Evolutionary conservation across 2,113 vertebrate genomes (phyloP).

Genomic region (Oreochromis niloticus): DNA sequence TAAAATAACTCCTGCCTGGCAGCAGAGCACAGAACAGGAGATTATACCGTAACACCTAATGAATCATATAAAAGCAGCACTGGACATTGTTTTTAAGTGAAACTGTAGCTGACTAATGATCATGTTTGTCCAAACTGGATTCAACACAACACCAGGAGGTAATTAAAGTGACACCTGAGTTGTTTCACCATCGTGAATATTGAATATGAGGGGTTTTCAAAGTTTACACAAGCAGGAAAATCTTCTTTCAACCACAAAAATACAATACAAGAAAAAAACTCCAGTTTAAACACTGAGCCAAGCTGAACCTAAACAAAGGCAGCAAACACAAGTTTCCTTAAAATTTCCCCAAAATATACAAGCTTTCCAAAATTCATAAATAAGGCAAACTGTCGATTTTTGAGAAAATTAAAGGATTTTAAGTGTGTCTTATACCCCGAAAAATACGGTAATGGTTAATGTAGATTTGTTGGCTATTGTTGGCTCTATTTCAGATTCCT

Average conservation of each 20-base stretch:
- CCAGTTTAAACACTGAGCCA: too few species aligned
- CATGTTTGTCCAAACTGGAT: neutral
- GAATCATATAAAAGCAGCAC: neutral
- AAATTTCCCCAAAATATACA: neutral
- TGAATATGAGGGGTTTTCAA: neutral
- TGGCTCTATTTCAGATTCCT: neutral
- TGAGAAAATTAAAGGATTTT: neutral
- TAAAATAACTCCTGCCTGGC: neutral
- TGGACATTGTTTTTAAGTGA: neutral
- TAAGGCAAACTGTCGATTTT: neutral
- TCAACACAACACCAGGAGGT: neutral
- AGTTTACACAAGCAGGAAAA: neutral
- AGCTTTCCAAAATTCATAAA: neutral
- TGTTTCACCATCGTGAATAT: neutral
- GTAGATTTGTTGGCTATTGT: neutral
- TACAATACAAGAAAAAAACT: neutral
- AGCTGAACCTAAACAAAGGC: neutral
- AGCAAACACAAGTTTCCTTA: neutral
- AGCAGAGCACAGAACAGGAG: neutral
- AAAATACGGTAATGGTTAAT: neutral
- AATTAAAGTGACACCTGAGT: neutral
- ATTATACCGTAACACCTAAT: neutral
- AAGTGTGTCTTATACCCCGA: neutral
- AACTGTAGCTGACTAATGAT: neutral
- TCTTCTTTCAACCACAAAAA: neutral